Percentiles rank a stretch among this genome's conserved stretches.
These are phyloP conservation scores for Uloborus plumipes DNA, from an alignment of 2,888 invertebrate genomes.

Conservation along the genomic window DNA sequence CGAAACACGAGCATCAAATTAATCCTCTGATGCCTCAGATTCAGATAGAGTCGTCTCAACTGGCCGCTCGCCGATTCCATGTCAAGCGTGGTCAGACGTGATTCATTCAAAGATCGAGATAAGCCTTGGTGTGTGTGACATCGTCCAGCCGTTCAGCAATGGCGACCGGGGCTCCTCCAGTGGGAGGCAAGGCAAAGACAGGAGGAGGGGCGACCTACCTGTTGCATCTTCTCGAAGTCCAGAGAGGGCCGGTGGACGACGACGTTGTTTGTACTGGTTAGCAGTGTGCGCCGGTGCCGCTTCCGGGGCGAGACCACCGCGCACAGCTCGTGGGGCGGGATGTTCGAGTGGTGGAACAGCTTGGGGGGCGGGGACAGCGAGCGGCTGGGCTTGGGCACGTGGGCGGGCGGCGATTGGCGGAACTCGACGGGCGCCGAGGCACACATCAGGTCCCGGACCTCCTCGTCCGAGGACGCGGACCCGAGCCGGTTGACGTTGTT, in stretches of 20 bases:
- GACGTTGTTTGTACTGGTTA: conserved; percentile 32
- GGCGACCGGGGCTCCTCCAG: background rate
- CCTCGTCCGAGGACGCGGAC: conserved; percentile 75
- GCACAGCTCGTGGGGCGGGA: conserved; percentile 68
- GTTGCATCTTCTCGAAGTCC: conserved; percentile 97
- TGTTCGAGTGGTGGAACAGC: conserved; percentile 66
- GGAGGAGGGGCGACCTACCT: conserved; percentile 76
- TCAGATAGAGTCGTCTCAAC: too few relatives aligned
- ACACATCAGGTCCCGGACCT: conserved; percentile 78
- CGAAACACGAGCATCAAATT: too few relatives aligned
- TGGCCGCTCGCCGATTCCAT: too few relatives aligned
- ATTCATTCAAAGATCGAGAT: background rate
- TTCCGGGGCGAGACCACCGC: conserved; percentile 69
- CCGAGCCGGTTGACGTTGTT: conserved; percentile 70
- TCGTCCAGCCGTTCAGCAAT: background rate
- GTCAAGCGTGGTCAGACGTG: too few relatives aligned
- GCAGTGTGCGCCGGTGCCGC: conserved; percentile 70
- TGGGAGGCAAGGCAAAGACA: conserved; percentile 9
- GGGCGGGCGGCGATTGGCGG: conserved; percentile 90
- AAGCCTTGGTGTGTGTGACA: background rate
- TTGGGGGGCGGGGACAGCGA: conserved; percentile 66
- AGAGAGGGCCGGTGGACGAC: conserved; percentile 85
- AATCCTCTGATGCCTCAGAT: too few relatives aligned
- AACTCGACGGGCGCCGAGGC: conserved; percentile 86
- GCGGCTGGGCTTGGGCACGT: conserved; percentile 83